Evolutionary conservation across 2,113 vertebrate genomes (phyloP).

Genomic region (Lasiurus borealis): DNA sequence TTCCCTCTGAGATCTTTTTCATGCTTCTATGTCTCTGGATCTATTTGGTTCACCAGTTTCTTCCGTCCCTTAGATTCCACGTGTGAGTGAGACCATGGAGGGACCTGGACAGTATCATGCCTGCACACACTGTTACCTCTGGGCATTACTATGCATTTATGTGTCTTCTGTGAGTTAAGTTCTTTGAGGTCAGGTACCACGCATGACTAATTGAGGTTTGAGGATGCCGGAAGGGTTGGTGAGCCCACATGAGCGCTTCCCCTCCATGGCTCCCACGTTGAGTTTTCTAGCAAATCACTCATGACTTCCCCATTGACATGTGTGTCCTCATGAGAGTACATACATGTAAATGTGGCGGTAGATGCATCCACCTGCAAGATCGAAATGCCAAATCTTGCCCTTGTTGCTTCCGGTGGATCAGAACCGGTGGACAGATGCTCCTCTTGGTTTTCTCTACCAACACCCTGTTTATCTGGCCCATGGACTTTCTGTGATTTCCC

Average conservation of each 20-base stretch:
- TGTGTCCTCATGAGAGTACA: background rate
- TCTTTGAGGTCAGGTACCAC: background rate
- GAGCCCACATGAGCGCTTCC: background rate
- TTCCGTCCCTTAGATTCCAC: too few species aligned
- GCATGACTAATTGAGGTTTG: background rate
- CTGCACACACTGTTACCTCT: background rate
- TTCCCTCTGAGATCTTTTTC: too few species aligned
- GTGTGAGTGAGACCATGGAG: too few species aligned
- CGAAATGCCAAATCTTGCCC: background rate
- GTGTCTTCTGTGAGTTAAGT: background rate
- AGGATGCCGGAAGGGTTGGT: background rate
- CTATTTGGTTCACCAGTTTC: too few species aligned
- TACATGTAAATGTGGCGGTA: conserved; percentile 7
- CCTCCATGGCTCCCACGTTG: background rate
- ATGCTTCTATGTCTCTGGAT: too few species aligned
- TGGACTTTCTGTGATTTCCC: conserved; percentile 28
- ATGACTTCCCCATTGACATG: conserved; percentile 31
- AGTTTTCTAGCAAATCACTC: conserved; percentile 43
- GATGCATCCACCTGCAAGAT: background rate
- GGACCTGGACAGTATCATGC: too few species aligned
- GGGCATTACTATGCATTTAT: background rate
- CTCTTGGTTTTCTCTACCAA: conserved; percentile 27
- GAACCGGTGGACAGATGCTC: background rate
- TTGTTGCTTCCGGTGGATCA: background rate
- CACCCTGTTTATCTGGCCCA: conserved; percentile 18